phyloP scores from a whole-genome alignment of 1,140 invertebrate genomes.

The Drosophila dunni region DNA sequence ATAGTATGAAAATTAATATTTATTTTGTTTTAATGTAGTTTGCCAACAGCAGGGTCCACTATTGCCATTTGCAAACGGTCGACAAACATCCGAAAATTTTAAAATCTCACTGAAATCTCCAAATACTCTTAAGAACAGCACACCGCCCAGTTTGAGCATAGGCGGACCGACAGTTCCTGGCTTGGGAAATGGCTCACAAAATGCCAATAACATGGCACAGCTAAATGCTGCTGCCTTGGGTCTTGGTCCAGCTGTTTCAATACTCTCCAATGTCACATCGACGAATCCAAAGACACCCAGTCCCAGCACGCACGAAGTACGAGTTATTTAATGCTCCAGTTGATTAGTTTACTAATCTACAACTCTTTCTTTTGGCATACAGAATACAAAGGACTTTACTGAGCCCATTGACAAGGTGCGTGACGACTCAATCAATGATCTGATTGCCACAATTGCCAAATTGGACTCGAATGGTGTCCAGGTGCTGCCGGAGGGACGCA shows the following conservation, averaged over 20 bases:
- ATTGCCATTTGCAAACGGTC: conserved; percentile 82
- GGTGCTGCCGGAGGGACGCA: conserved; percentile 87
- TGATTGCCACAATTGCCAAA: conserved; percentile 93
- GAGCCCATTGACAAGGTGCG: conserved; percentile 90
- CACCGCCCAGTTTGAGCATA: conserved; percentile 72
- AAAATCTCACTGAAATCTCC: conserved; percentile 88
- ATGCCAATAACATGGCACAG: conserved; percentile 42
- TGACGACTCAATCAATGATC: conserved; percentile 92
- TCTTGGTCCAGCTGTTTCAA: conserved; percentile 76
- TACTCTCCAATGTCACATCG: conserved; percentile 88
- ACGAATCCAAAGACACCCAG: conserved; percentile 93
- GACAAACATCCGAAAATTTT: conserved; percentile 86
- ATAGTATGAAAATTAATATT: too few species aligned
- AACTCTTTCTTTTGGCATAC: neutral
- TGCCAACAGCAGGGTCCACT: conserved; percentile 80
- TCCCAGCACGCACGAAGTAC: conserved; percentile 86
- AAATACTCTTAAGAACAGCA: conserved; percentile 83
- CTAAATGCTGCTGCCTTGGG: conserved; percentile 74
- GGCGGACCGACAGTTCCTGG: conserved; percentile 41
- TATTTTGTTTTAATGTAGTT: conserved; percentile 41
- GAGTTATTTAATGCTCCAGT: neutral
- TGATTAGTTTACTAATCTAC: too few species aligned
- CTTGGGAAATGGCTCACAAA: conserved; percentile 40
- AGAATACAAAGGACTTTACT: conserved; percentile 85
- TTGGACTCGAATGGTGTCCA: conserved; percentile 93